These are phyloP conservation scores for Gastrophryne carolinensis DNA, from an alignment of 2,797 vertebrate genomes.

Conservation along the genomic window DNA sequence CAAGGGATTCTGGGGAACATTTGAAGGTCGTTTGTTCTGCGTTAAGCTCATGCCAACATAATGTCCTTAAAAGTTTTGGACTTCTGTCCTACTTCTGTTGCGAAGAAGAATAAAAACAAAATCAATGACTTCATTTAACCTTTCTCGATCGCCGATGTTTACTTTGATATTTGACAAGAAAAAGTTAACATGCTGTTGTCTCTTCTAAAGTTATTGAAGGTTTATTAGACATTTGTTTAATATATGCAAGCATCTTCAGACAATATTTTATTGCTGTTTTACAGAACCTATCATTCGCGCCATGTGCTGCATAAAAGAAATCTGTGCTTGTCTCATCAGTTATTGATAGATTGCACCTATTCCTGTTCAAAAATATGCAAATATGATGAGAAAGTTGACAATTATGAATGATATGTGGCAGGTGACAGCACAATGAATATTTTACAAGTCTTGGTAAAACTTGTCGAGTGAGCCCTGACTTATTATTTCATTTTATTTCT, in stretches of 20 bases:
- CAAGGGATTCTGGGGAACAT: constrained; percentile 20
- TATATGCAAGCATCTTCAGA: background rate
- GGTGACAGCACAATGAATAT: constrained; percentile 43
- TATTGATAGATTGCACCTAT: constrained; percentile 36
- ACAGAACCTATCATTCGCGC: background rate
- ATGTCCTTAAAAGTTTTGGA: constrained; percentile 2
- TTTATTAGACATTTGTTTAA: background rate
- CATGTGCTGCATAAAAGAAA: constrained; percentile 3
- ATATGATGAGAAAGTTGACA: constrained; percentile 20
- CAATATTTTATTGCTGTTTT: constrained; percentile 15
- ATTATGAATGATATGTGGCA: constrained; percentile 15
- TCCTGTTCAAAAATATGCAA: constrained; percentile 14
- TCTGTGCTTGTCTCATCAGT: constrained; percentile 37
- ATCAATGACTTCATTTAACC: background rate
- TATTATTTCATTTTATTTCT: constrained; percentile 39
- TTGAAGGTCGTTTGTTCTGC: constrained; percentile 18
- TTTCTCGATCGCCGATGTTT: background rate
- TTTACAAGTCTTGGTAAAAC: constrained; percentile 41
- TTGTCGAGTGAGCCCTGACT: background rate
- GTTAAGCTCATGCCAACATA: background rate
- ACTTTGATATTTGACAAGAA: background rate
- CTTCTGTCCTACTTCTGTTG: background rate
- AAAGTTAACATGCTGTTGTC: background rate
- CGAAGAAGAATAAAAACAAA: background rate
- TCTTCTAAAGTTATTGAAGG: constrained; percentile 1